These are phyloP conservation scores for Spodoptera littoralis DNA, from an alignment of 2,888 invertebrate species.

Conservation along the genomic window DNA sequence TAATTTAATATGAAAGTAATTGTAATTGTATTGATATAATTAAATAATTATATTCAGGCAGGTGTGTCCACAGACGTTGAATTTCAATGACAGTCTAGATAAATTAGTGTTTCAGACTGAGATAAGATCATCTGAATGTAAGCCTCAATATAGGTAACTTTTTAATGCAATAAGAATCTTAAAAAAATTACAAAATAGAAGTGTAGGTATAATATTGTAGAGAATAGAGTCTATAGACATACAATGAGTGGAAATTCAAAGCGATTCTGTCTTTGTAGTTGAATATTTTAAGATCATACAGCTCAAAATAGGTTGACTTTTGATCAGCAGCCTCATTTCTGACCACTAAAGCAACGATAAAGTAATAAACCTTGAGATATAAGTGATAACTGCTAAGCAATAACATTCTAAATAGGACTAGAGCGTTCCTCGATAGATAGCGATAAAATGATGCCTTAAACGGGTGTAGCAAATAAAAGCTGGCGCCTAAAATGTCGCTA, in stretches of 20 bases:
- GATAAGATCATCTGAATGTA: constrained; percentile 33
- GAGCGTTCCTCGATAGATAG: constrained; percentile 8
- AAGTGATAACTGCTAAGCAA: too few relatives aligned
- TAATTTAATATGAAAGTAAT: constrained; percentile 20
- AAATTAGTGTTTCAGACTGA: constrained; percentile 31
- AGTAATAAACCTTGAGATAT: too few relatives aligned
- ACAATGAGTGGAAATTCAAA: too few relatives aligned
- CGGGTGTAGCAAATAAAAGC: constrained; percentile 19
- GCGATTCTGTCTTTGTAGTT: too few relatives aligned
- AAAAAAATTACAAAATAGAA: too few relatives aligned
- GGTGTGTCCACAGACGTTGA: constrained; percentile 45
- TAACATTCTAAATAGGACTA: constrained; percentile 3
- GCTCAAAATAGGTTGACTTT: too few relatives aligned
- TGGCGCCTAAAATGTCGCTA: constrained; percentile 44
- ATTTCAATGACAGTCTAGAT: constrained; percentile 47
- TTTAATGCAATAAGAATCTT: too few relatives aligned
- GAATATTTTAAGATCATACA: too few relatives aligned
- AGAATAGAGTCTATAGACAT: too few relatives aligned
- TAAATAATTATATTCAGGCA: constrained; percentile 46
- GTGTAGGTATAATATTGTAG: too few relatives aligned
- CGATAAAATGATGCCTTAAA: constrained; percentile 33
- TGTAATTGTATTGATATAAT: constrained; percentile 47
- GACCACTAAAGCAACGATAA: too few relatives aligned
- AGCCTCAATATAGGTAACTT: not conserved
- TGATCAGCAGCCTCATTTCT: too few relatives aligned